Percentiles rank a stretch among this genome's conserved stretches.
phyloP scores from a whole-genome alignment of 2,888 invertebrate genomes.

The Scelioninae gen. 2 region DNA sequence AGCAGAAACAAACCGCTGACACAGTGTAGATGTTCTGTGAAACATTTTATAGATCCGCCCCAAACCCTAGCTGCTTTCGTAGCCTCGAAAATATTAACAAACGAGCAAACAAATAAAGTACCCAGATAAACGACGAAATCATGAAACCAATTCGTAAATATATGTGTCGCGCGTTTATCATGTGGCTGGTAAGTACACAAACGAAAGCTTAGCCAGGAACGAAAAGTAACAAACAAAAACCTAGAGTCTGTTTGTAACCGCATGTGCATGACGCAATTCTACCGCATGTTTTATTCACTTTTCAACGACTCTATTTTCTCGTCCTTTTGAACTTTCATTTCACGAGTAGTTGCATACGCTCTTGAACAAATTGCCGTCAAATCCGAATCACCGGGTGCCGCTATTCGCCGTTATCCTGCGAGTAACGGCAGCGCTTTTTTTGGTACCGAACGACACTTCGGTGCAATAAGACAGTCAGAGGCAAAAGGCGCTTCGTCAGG shows the following conservation, averaged over 20 bases:
- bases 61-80: constrained; percentile 74
- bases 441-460: too few species aligned
- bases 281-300: constrained; percentile 46
- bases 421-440: too few species aligned
- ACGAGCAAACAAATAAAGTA: not conserved
- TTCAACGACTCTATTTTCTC: constrained; percentile 30
- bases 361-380: constrained; percentile 60
- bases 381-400: constrained; percentile 38
- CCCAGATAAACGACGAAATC: constrained; percentile 45
- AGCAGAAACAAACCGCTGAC: constrained; percentile 11
- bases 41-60: constrained; percentile 60
- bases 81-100: constrained; percentile 60
- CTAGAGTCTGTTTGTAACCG: constrained; percentile 43
- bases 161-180: constrained; percentile 52
- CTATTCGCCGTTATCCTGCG: constrained; percentile 17
- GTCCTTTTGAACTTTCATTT: constrained; percentile 53
- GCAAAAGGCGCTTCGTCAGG: constrained; percentile 72
- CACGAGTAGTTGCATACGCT: constrained; percentile 60
- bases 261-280: constrained; percentile 68
- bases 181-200: constrained; percentile 67
- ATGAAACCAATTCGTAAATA: constrained; percentile 37
- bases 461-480: constrained; percentile 63
- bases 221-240: constrained; percentile 34
- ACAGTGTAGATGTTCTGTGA: constrained; percentile 10
- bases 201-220: constrained; percentile 28